These are phyloP conservation scores for Struthio camelus DNA, from an alignment of 2,113 vertebrate genomes.

Conservation along the genomic window DNA sequence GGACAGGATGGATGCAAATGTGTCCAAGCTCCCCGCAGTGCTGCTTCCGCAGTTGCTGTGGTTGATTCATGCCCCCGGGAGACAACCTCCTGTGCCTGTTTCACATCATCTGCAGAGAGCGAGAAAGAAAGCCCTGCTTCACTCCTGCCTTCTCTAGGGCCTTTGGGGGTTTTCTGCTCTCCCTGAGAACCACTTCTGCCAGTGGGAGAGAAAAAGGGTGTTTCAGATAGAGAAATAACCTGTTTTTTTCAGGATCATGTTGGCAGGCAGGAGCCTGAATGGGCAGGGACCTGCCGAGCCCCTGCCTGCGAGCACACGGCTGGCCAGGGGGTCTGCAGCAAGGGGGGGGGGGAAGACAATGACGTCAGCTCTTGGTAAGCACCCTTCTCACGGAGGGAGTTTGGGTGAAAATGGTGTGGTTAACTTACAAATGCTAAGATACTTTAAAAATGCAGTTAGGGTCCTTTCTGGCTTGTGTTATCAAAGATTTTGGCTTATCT, in stretches of 20 bases:
- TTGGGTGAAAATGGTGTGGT: background rate
- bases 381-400: background rate
- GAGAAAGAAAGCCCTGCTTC: background rate
- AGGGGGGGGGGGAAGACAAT: background rate
- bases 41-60: too few relatives aligned
- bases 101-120: background rate
- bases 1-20: background rate
- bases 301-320: too few relatives aligned
- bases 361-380: background rate
- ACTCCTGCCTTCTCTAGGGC: background rate
- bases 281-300: too few relatives aligned
- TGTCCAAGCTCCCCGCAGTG: too few relatives aligned
- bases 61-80: too few relatives aligned
- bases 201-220: background rate
- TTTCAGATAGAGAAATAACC: background rate
- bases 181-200: background rate
- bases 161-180: background rate
- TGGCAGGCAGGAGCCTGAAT: too few relatives aligned
- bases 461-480: background rate
- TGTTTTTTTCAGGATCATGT: background rate
- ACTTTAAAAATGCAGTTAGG: background rate
- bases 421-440: background rate
- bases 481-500: background rate
- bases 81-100: background rate
- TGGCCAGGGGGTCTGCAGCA: background rate